Evolutionary conservation across 2,797 vertebrate genomes (phyloP).

Genomic region (Neopelma chrysocephalum): DNA sequence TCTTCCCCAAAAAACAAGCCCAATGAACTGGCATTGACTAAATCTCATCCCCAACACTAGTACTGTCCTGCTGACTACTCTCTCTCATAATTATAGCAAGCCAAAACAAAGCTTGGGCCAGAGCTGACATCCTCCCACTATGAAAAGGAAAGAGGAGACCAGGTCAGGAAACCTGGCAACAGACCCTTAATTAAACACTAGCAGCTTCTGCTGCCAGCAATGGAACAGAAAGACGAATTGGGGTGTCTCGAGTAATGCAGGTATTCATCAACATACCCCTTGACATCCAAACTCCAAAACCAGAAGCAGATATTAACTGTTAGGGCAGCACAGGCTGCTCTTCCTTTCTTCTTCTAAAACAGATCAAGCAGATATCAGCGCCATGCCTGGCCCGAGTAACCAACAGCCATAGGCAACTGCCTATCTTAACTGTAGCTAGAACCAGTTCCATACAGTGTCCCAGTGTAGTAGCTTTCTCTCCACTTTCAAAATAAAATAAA

Average conservation of each 20-base stretch:
- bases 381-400: neutral
- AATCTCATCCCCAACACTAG: neutral
- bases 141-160: neutral
- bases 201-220: neutral
- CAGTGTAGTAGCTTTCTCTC: neutral
- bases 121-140: neutral
- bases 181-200: neutral
- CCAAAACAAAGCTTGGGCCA: neutral
- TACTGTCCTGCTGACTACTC: neutral
- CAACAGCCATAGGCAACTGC: neutral
- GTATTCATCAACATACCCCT: neutral
- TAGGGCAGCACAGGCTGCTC: neutral
- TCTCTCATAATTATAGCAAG: neutral
- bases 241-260: neutral
- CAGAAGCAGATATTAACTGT: neutral
- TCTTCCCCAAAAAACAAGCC: too few relatives aligned
- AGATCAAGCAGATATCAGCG: neutral
- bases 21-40: neutral
- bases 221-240: neutral
- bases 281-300: neutral
- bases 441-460: neutral
- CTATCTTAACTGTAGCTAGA: neutral
- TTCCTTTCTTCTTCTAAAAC: neutral
- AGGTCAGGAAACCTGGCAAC: neutral
- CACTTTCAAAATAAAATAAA: neutral